These are phyloP conservation scores for Ardeotis arabs DNA, from an alignment of 2,113 vertebrate genomes.

Conservation along the genomic window DNA sequence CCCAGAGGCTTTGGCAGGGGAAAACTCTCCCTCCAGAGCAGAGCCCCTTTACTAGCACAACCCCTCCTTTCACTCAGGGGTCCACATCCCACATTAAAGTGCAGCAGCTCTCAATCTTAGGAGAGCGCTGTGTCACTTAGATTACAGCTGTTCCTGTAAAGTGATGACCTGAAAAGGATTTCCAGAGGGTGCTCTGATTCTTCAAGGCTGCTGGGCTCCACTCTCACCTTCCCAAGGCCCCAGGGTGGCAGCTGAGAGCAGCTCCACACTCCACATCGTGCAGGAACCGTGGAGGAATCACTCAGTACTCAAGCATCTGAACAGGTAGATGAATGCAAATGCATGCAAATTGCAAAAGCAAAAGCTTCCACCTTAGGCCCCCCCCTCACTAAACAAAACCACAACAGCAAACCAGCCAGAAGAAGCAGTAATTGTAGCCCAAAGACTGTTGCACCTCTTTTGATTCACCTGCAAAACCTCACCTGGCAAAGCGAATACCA, in stretches of 20 bases:
- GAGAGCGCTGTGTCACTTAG: neutral
- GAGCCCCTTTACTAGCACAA: neutral
- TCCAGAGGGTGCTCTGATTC: neutral
- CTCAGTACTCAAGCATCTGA: neutral
- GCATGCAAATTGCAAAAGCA: too few relatives aligned
- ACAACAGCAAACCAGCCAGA: neutral
- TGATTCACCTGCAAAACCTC: neutral
- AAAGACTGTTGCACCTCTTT: neutral
- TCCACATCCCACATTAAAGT: neutral
- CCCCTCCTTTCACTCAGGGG: neutral
- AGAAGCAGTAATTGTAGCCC: neutral
- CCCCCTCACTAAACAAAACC: too few relatives aligned
- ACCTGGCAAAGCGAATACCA: neutral
- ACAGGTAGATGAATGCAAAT: neutral
- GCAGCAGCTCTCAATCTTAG: neutral
- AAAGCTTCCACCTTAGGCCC: too few relatives aligned
- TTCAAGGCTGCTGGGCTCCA: neutral
- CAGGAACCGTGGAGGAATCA: neutral
- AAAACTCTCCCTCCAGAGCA: neutral
- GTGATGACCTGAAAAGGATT: accelerated
- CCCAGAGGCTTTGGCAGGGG: neutral
- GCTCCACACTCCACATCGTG: neutral
- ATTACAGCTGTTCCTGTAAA: neutral
- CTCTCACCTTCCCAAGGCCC: neutral
- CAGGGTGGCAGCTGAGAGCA: neutral